phyloP scores from a whole-genome alignment of 1,140 invertebrate species.

The Cyclina sinensis region DNA sequence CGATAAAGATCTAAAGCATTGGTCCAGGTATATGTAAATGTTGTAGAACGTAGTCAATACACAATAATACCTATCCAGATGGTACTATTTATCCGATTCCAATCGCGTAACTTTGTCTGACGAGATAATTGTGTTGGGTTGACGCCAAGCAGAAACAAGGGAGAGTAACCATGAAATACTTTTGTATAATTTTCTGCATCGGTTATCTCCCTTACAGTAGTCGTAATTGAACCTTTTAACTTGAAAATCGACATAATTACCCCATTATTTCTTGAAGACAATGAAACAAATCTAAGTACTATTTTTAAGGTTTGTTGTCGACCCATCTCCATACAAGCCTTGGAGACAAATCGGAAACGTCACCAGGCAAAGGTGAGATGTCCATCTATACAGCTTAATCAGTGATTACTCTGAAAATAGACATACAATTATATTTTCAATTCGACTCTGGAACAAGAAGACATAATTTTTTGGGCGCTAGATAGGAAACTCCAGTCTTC shows the following conservation, averaged over 20 bases:
- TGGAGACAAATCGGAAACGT: slow-evolving; percentile 30
- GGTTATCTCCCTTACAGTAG: no score
- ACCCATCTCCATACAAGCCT: slow-evolving; percentile 38
- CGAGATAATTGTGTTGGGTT: slow-evolving; percentile 18
- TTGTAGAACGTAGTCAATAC: slow-evolving; percentile 1
- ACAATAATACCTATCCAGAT: slow-evolving; percentile 6
- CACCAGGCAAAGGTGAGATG: neutral
- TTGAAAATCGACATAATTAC: no score
- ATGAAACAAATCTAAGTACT: no score
- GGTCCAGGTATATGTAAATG: neutral
- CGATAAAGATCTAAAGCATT: neutral
- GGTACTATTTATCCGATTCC: slow-evolving; percentile 23
- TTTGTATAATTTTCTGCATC: no score
- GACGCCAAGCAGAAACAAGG: neutral
- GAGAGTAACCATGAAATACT: neutral
- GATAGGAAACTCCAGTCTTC: no score
- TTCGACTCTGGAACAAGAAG: no score
- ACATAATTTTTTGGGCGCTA: no score
- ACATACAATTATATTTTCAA: no score
- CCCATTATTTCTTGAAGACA: no score
- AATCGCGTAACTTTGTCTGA: neutral
- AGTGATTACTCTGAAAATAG: no score
- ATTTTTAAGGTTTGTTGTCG: slow-evolving; percentile 47
- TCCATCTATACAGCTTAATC: neutral
- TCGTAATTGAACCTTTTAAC: no score